Percentiles rank a stretch among this genome's conserved stretches.
phyloP scores from a whole-genome alignment of 1,140 invertebrate genomes.

The Drosophila novamexicana region DNA sequence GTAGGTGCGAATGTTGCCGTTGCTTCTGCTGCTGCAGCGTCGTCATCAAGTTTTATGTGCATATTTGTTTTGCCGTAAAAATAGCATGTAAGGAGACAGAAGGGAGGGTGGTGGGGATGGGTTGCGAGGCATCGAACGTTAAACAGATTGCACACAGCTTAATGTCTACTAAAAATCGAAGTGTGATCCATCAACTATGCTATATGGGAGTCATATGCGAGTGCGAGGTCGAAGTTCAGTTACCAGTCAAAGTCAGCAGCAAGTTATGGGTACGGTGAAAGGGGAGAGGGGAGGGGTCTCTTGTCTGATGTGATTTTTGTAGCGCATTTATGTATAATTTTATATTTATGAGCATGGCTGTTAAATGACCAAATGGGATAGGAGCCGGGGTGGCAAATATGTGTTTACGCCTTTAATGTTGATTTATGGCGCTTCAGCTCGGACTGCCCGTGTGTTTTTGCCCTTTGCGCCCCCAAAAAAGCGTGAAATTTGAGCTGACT shows the following conservation, averaged over 20 bases:
- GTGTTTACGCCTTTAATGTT: conserved; percentile 78
- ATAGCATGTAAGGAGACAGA: conserved; percentile 23
- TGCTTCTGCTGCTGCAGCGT: conserved; percentile 21
- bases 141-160: conserved; percentile 75
- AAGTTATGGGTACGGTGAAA: background rate
- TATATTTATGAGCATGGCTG: conserved; percentile 77
- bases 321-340: conserved; percentile 81
- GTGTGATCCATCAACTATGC: conserved; percentile 79
- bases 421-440: conserved; percentile 55
- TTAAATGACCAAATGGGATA: conserved; percentile 52
- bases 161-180: conserved; percentile 83
- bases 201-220: conserved; percentile 40
- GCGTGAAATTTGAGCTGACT: conserved; percentile 41
- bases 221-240: conserved; percentile 46
- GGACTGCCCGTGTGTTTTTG: background rate
- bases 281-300: background rate
- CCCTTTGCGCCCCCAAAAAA: background rate
- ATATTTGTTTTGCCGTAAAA: conserved; percentile 64
- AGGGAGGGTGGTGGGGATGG: conserved; percentile 2
- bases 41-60: conserved; percentile 62
- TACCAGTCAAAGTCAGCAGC: conserved; percentile 17
- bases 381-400: conserved; percentile 23
- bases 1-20: conserved; percentile 49
- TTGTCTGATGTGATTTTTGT: conserved; percentile 74
- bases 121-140: conserved; percentile 36